These are phyloP conservation scores for Engraulis encrasicolus DNA, from an alignment of 2,113 vertebrate genomes.

Conservation along the genomic window DNA sequence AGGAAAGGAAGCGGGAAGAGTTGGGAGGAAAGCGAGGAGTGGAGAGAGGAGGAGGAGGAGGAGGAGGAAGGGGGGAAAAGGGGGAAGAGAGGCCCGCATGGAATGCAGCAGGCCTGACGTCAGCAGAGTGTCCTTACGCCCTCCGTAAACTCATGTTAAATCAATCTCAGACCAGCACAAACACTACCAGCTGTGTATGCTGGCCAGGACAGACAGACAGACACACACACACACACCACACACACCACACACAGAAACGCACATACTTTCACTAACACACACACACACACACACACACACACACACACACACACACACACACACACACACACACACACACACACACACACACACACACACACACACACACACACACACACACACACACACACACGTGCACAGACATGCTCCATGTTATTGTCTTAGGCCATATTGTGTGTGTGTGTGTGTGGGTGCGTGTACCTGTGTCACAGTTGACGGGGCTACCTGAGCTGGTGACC, in stretches of 20 bases:
- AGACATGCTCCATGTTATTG: too few relatives aligned
- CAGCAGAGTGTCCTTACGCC: background rate
- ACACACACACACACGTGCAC: constrained; percentile 29
- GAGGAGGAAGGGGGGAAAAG: background rate
- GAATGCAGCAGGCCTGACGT: background rate
- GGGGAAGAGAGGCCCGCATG: constrained; percentile 17
- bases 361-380: background rate
- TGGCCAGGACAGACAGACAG: background rate
- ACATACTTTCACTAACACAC: background rate
- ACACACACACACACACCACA: background rate
- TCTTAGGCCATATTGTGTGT: too few relatives aligned
- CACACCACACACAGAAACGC: too few relatives aligned
- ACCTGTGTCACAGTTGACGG: too few relatives aligned
- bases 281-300: background rate
- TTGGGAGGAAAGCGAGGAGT: background rate
- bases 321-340: background rate
- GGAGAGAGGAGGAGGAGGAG: background rate
- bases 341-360: background rate
- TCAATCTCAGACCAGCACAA: constrained; percentile 3
- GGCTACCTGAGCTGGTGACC: background rate
- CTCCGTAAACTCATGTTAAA: constrained; percentile 10
- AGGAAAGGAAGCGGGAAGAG: background rate
- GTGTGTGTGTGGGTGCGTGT: too few relatives aligned
- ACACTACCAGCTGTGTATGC: background rate
- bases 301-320: constrained; percentile 24